Base-by-base conservation (phyloP, 2,797 vertebrate genomes). In the Rhinella marina region DNA sequence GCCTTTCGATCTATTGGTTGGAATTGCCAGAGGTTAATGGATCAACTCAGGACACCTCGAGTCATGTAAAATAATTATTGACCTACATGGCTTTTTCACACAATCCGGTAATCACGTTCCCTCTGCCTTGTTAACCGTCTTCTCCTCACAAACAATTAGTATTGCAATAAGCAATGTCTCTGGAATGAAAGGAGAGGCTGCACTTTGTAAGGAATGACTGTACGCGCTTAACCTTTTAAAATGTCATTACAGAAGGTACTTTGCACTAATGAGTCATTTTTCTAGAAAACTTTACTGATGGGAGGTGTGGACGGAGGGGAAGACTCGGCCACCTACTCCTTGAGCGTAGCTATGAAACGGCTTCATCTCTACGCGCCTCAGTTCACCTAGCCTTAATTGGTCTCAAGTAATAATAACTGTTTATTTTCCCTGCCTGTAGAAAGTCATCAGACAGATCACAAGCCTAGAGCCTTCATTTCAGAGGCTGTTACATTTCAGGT, bases 381-480 rank as follows among this genome's bases (percentile, higher is more conserved):
- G 80, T 86, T 89, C 84, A 86, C 84, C 84, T 86, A 82, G 62
- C 64, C 80, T 83, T 89, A 89, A 89, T 89, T 89, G 83, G 75
- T 77, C 80, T 84, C 52, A 2, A 82, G 80, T 84, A 86, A 86
- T 86, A 86, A 89, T 78, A 89, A 80, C 88, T 86, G 85, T 89
- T 89, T 89, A 86, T 83, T 89, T 78, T 84, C 72, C 59, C 54
- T 84, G 85, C 88, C 85, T 79, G 80, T 79, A 89, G 88, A 77
- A 83, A 89, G 85, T 86, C 85, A 86, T 89, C 88, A 78, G 64
- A 72, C 68, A 86, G 84, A 89, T 89, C 84, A 68, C 32, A 86
- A 79, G 85, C 84, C 85, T 89, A 77, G 68, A 86, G 80, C 84
- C 81, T 89, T 82, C 56, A 89, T 85, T 89, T 89, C 80, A 78